Percentiles rank a stretch among this genome's conserved stretches.
phyloP scores from a whole-genome alignment of 2,113 vertebrate species.

The Cervus canadensis region DNA sequence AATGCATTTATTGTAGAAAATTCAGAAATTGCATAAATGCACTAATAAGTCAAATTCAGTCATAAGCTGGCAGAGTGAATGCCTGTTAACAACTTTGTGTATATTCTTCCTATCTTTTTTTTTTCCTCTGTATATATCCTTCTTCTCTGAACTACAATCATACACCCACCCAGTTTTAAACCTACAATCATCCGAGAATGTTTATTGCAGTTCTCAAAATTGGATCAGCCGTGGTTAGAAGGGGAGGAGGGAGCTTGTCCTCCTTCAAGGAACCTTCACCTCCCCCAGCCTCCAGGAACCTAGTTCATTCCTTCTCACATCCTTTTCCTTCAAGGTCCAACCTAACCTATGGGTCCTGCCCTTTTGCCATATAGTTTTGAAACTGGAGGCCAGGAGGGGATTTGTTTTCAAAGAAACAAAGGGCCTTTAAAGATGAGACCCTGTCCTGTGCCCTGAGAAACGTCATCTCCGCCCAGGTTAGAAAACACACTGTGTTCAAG shows the following conservation, averaged over 20 bases:
- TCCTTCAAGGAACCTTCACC: not conserved
- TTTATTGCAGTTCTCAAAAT: not conserved
- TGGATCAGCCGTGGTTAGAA: not conserved
- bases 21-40: not conserved
- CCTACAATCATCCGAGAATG: not conserved
- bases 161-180: not conserved
- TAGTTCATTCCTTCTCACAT: not conserved
- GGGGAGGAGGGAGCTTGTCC: not conserved
- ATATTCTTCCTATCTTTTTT: not conserved
- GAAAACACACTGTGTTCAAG: not conserved
- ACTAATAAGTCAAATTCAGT: not conserved
- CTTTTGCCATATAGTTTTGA: not conserved
- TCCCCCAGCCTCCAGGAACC: not conserved
- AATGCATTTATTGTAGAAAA: not conserved
- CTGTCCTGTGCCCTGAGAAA: not conserved
- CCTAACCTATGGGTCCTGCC: not conserved
- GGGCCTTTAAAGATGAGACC: not conserved
- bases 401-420: not conserved
- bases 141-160: not conserved
- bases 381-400: not conserved
- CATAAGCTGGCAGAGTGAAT: not conserved
- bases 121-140: too few species aligned
- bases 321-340: not conserved
- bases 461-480: not conserved
- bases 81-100: not conserved